A percentile compares a stretch with the other conserved stretches of the same genome.
phyloP scores from a whole-genome alignment of 1,140 invertebrate genomes.

The Zaprionus ghesquierei region DNA sequence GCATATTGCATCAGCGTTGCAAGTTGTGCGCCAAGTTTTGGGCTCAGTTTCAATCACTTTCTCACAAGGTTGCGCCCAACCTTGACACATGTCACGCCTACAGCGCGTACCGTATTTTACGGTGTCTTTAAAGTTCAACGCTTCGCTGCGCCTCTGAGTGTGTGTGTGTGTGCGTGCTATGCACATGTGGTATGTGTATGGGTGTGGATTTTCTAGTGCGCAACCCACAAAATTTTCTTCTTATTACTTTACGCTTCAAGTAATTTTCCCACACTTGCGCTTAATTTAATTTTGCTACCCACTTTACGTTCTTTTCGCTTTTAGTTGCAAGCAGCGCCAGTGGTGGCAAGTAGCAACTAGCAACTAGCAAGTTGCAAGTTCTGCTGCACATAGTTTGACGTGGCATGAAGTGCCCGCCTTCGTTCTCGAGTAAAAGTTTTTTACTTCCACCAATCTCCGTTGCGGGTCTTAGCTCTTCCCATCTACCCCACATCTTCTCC shows the following conservation, averaged over 20 bases:
- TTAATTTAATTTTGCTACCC: constrained; percentile 71
- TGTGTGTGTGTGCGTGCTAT: not conserved
- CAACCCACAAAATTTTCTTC: constrained; percentile 66
- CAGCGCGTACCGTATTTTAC: not conserved
- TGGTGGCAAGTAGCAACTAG: constrained; percentile 24
- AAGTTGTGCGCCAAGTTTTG: constrained; percentile 8
- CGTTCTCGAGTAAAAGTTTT: constrained; percentile 55
- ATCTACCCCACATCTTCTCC: not conserved
- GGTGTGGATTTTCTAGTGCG: constrained; percentile 27
- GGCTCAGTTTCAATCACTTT: constrained; percentile 50
- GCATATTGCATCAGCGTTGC: not conserved
- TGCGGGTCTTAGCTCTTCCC: not conserved
- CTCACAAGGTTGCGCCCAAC: constrained; percentile 47
- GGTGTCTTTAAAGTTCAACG: constrained; percentile 52
- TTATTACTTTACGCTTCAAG: constrained; percentile 74
- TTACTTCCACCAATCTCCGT: not conserved
- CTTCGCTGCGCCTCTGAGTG: constrained; percentile 27
- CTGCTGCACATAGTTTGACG: constrained; percentile 19
- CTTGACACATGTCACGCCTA: constrained; percentile 63
- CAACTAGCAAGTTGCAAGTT: not conserved
- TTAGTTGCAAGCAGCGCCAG: constrained; percentile 53
- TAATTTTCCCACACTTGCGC: constrained; percentile 75
- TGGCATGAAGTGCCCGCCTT: not conserved
- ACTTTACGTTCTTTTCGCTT: constrained; percentile 52
- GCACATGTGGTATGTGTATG: not conserved